Evolutionary conservation across 2,888 invertebrate genomes (phyloP).

Genomic region (Ceraclea dissimilis): DNA sequence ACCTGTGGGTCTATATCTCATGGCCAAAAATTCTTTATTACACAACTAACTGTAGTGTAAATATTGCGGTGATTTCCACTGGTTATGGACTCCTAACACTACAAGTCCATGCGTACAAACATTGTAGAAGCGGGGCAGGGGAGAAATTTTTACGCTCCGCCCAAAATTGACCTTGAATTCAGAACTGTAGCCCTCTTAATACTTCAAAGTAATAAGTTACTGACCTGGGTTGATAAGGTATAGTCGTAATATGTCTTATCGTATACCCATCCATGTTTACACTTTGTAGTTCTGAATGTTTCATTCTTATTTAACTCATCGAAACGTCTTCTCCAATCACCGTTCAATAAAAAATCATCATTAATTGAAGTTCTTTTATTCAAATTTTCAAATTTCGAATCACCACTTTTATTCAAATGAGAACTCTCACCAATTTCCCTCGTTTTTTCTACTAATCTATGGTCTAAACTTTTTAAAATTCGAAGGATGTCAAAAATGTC

Average conservation of each 20-base stretch:
- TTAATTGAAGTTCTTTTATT: background rate
- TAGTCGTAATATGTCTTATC: slow-evolving; percentile 53
- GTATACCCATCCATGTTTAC: slow-evolving; percentile 54
- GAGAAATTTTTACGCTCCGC: too few species aligned
- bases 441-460: background rate
- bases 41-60: too few species aligned
- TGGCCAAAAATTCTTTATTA: too few species aligned
- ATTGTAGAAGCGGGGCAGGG: too few species aligned
- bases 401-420: background rate
- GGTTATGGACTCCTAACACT: too few species aligned
- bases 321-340: slow-evolving; percentile 23
- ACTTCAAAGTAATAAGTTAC: too few species aligned
- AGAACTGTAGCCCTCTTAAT: too few species aligned
- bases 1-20: too few species aligned
- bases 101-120: too few species aligned
- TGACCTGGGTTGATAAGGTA: slow-evolving; percentile 60
- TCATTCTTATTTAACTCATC: slow-evolving; percentile 29
- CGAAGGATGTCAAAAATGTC: slow-evolving; percentile 1
- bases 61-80: too few species aligned
- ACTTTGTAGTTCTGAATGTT: slow-evolving; percentile 39
- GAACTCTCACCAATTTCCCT: background rate
- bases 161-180: too few species aligned
- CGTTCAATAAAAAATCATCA: slow-evolving; percentile 7
- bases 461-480: background rate
- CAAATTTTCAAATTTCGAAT: slow-evolving; percentile 3